A percentile compares a stretch with the other conserved stretches of the same genome.
Evolutionary conservation across 2,797 vertebrate genomes (phyloP).

Genomic region (Sebastes oblongus): DNA sequence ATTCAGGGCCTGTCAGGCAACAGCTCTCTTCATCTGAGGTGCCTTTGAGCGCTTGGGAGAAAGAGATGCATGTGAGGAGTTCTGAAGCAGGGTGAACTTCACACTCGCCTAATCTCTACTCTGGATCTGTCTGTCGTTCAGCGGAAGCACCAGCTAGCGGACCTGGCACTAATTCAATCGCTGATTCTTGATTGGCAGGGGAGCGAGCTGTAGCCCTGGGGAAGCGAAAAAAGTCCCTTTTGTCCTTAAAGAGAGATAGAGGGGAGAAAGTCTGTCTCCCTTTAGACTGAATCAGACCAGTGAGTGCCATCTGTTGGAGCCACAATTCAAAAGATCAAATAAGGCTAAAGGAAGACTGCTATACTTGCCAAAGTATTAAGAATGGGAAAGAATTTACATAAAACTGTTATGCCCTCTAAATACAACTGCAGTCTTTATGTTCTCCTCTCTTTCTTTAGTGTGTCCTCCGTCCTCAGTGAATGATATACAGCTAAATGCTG

Average conservation of each 20-base stretch:
- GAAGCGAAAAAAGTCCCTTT: slow-evolving; percentile 58
- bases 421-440: not conserved
- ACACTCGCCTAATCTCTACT: slow-evolving; percentile 76
- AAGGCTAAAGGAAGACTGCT: not conserved
- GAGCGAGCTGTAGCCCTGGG: slow-evolving; percentile 45
- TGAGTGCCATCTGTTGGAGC: slow-evolving; percentile 39
- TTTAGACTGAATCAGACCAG: slow-evolving; percentile 43
- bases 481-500: not conserved
- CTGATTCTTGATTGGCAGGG: slow-evolving; percentile 72
- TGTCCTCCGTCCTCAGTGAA: not conserved
- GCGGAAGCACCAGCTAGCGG: slow-evolving; percentile 62
- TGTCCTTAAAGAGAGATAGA: slow-evolving; percentile 64
- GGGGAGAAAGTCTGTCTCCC: slow-evolving; percentile 41
- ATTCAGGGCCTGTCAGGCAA: slow-evolving; percentile 72
- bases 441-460: not conserved
- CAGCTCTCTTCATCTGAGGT: slow-evolving; percentile 66
- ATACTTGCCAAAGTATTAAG: not conserved
- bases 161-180: slow-evolving; percentile 80
- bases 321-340: slow-evolving; percentile 44
- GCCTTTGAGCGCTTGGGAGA: slow-evolving; percentile 72
- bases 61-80: slow-evolving; percentile 70
- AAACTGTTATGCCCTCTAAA: not conserved
- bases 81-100: slow-evolving; percentile 78
- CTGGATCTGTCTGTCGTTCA: slow-evolving; percentile 70
- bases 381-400: not conserved